Evolutionary conservation across 2,113 vertebrate genomes (phyloP).

Genomic region (Corythornis vintsioides): DNA sequence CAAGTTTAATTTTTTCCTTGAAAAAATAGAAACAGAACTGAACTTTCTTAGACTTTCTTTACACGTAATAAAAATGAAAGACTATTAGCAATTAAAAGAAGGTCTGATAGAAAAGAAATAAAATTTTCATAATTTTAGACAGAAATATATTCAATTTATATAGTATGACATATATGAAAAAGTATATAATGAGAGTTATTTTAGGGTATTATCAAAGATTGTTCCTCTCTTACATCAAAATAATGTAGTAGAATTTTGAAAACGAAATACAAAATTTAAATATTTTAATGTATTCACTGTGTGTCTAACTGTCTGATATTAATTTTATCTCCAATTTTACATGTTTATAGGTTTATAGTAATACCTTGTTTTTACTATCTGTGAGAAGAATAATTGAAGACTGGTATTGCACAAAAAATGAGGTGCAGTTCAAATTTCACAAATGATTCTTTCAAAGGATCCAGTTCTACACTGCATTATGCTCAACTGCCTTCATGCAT

Average conservation of each 20-base stretch:
- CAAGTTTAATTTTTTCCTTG: not conserved
- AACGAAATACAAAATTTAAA: not conserved
- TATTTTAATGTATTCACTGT: not conserved
- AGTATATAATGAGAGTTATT: not conserved
- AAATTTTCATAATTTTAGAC: not conserved
- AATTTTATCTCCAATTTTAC: not conserved
- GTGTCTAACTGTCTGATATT: not conserved
- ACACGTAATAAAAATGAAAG: not conserved
- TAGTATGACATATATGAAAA: not conserved
- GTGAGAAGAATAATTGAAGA: not conserved
- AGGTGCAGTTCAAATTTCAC: not conserved
- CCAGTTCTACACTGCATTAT: not conserved
- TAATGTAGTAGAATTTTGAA: not conserved
- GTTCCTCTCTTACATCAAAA: not conserved
- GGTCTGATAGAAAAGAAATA: not conserved
- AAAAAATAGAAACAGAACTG: not conserved
- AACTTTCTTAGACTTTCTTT: not conserved
- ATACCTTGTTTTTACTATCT: not conserved
- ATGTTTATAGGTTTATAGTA: not conserved
- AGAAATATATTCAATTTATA: not conserved
- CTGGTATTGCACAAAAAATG: not conserved
- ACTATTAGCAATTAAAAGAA: not conserved
- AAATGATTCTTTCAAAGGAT: not conserved
- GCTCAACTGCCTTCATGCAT: not conserved
- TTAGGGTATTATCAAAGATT: not conserved